A percentile compares a stretch with the other conserved stretches of the same genome.
These are phyloP conservation scores for Aporophyla nigra DNA, from an alignment of 2,888 invertebrate species.

Conservation along the genomic window DNA sequence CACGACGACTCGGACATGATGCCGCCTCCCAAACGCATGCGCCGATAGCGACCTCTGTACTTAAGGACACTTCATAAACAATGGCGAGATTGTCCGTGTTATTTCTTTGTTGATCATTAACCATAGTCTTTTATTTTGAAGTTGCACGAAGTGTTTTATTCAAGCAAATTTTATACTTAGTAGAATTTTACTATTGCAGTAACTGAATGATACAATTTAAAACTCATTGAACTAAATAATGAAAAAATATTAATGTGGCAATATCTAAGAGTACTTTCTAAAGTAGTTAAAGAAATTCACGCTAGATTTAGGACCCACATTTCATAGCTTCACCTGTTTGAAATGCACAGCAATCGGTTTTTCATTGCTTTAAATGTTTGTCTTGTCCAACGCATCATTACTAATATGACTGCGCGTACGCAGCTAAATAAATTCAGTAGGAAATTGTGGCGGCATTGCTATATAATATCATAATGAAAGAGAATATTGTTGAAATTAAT, in stretches of 20 bases:
- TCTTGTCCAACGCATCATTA: not conserved
- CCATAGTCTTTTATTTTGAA: not conserved
- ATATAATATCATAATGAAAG: conserved; percentile 2
- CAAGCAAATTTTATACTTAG: not conserved
- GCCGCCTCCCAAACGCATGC: conserved; percentile 92
- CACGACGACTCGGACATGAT: conserved; percentile 93
- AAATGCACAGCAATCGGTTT: conserved; percentile 1
- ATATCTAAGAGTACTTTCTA: not conserved
- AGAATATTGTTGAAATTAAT: not conserved
- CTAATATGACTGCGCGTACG: not conserved
- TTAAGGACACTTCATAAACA: conserved; percentile 37
- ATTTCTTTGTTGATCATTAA: conserved; percentile 34
- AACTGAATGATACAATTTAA: not conserved
- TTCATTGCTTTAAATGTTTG: not conserved
- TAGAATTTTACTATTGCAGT: not conserved
- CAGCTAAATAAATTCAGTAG: not conserved
- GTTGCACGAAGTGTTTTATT: not conserved
- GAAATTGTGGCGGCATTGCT: conserved; percentile 1
- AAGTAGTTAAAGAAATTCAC: conserved; percentile 4
- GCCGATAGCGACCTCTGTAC: conserved; percentile 78
- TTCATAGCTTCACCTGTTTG: conserved; percentile 6
- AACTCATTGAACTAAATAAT: not conserved
- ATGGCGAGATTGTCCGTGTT: conserved; percentile 51
- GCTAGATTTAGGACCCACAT: not conserved
- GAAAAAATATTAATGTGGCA: not conserved